Conservation (phyloP, 2,797 vertebrate genomes). For the Triplophysa yarkandensis region DNA sequence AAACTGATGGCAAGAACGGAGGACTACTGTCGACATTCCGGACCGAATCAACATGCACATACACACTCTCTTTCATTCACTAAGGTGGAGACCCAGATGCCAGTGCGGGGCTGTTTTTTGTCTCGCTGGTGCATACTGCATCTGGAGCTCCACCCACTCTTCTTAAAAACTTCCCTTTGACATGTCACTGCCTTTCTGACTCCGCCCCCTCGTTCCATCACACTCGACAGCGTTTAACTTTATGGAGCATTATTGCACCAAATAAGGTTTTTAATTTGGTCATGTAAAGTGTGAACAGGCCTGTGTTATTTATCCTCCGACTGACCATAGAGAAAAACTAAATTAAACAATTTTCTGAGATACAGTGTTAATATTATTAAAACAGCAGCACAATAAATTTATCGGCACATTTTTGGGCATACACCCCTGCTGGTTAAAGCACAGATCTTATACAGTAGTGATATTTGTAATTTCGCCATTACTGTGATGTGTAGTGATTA, state of each 20-base stretch:
- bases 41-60: constrained; percentile 59
- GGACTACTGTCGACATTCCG: constrained; percentile 75
- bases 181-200: neutral
- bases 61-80: constrained; percentile 32
- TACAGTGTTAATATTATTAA: neutral
- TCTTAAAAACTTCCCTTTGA: constrained; percentile 13
- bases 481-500: constrained; percentile 12
- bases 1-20: constrained; percentile 32
- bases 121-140: constrained; percentile 54
- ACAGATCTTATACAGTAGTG: constrained; percentile 11
- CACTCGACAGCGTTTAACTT: neutral
- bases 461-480: neutral
- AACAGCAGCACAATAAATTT: neutral
- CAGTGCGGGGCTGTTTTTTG: constrained; percentile 49
- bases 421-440: constrained; percentile 3
- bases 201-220: constrained; percentile 12
- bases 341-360: neutral
- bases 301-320: constrained; percentile 1
- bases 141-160: constrained; percentile 53
- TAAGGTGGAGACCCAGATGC: constrained; percentile 36
- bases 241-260: constrained; percentile 30
- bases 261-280: constrained; percentile 36
- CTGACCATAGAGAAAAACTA: neutral
- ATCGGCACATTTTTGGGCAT: constrained; percentile 7
- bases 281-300: constrained; percentile 1